These are phyloP conservation scores for Charadrius vociferus DNA, from an alignment of 2,113 vertebrate species.

Conservation along the genomic window DNA sequence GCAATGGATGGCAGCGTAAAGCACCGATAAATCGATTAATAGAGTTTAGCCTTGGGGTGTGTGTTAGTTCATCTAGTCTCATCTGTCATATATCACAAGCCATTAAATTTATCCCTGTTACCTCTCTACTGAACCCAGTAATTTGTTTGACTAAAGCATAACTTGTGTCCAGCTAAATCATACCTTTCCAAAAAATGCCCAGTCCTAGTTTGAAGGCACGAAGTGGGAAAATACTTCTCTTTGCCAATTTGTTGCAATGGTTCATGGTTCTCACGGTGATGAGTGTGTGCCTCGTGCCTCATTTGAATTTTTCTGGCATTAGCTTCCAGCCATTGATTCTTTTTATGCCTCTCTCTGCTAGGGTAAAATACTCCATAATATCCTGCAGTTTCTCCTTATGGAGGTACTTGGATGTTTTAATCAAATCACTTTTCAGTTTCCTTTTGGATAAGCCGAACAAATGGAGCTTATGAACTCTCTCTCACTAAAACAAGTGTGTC, in stretches of 20 bases:
- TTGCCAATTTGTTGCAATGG: not conserved
- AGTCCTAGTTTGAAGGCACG: not conserved
- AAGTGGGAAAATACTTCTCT: not conserved
- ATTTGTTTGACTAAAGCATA: not conserved
- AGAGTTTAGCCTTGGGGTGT: not conserved
- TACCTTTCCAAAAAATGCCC: not conserved
- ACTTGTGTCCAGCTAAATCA: not conserved
- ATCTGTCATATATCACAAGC: not conserved
- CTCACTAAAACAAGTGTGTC: not conserved
- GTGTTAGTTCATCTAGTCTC: not conserved
- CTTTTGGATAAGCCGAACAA: not conserved
- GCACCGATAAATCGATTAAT: constrained; percentile 8
- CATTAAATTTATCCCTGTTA: not conserved
- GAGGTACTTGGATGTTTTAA: not conserved
- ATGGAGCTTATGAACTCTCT: not conserved
- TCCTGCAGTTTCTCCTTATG: not conserved
- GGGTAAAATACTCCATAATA: not conserved
- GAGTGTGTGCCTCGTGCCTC: not conserved
- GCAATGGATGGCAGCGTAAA: not conserved
- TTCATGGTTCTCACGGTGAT: rapidly evolving
- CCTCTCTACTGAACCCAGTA: not conserved
- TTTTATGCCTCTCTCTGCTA: not conserved
- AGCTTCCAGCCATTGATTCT: not conserved
- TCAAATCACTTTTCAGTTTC: not conserved
- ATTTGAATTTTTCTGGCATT: not conserved